Evolutionary conservation across 2,113 vertebrate species (phyloP).

Genomic region (Vanacampus margaritifer): DNA sequence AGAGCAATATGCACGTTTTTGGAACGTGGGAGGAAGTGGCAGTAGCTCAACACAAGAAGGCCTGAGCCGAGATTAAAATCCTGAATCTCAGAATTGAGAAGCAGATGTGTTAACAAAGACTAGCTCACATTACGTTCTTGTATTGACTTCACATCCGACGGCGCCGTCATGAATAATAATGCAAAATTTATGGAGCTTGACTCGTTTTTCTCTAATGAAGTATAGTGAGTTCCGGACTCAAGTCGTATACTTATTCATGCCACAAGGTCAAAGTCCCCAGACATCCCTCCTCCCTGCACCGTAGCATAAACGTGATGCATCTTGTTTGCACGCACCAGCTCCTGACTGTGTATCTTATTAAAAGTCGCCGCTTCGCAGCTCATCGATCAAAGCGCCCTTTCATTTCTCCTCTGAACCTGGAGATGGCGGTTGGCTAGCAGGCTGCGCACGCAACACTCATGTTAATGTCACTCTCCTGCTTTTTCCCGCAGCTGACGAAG

Average conservation of each 20-base stretch:
- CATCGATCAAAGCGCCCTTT: constrained; percentile 47
- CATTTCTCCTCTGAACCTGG: constrained; percentile 17
- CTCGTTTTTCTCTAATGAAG: neutral
- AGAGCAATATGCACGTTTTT: no score
- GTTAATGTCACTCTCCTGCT: constrained; percentile 21
- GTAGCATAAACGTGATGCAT: constrained; percentile 8
- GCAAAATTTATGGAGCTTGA: neutral
- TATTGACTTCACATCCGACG: neutral
- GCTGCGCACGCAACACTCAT: constrained; percentile 24
- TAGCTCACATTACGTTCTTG: neutral
- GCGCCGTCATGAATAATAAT: neutral
- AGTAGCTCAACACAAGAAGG: neutral
- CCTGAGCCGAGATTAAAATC: neutral
- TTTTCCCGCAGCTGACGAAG: constrained; percentile 75
- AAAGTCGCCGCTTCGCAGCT: constrained; percentile 25
- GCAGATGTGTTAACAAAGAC: neutral
- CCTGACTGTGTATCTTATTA: constrained; percentile 11
- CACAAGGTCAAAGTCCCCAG: constrained; percentile 22
- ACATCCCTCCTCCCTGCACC: neutral
- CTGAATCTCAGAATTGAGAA: no score
- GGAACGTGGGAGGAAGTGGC: no score
- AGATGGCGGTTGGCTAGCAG: constrained; percentile 1
- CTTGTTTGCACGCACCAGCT: constrained; percentile 11
- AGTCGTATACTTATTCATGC: constrained; percentile 11
- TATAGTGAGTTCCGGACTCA: neutral